Base-by-base conservation (phyloP, 2,888 invertebrate genomes). In the Heteropelma amictum region DNA sequence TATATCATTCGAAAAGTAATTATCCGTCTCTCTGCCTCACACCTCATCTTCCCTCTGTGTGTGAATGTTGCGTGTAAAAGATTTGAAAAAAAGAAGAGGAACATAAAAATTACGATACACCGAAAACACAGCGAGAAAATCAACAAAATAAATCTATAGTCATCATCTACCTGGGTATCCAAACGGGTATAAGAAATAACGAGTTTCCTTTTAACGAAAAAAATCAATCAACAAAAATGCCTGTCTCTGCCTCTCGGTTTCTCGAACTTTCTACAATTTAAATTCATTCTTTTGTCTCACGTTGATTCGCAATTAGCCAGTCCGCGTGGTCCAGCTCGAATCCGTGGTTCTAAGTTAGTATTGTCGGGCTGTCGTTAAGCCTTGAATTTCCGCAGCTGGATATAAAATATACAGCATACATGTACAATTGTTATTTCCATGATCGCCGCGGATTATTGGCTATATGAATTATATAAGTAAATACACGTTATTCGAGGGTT, bases 291-390 rank as follows among this genome's bases (percentile, higher is more conserved):
- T 42, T 60, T 68, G 35, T 72, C 72, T 73, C 72, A 73, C 72
- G 68, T 63, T 54, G 60, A 68, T 68, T 73, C 68, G 68, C 61
- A 68, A 67, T 64, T 73, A 73, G 72, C 72, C 72, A 73, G 72
- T 73, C 68, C 72, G 61, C 72, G 72, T 73, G 61, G 72, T 73
- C 72, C 72, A 67, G 72, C 68, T 73, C 61, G 61, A 68, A 73
- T 68, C 73, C 72, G 61, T 42, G 40, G 72, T 33, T 60, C 61
- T 67, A 73, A 58, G 73, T 63, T 51, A 63, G 63, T 63, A 51
- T 51, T 56, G 68, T 68, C 51, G 68, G 73, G 68, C 73, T 69
- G 49, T 73, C 73, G 73, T 67, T 72, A 60, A 54, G 64, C 60
- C 56, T 68, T 63, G 68, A 49, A 68, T 69, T 73, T 73, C 73